Conservation (phyloP, 1,140 invertebrate species). For the Calliopsis andreniformis region DNA sequence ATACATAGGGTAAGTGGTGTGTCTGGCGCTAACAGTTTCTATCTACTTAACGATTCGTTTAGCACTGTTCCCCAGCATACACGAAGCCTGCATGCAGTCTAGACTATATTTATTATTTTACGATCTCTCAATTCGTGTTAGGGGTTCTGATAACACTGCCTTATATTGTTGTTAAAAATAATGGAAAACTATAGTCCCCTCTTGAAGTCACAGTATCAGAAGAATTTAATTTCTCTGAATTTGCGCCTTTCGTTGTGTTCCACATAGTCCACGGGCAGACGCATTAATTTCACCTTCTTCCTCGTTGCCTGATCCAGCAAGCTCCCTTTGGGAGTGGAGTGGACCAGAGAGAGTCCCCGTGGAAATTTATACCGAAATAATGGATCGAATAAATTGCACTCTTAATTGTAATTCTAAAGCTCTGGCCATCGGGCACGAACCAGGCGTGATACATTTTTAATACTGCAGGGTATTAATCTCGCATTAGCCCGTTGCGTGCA, state of each 20-base stretch:
- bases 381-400: conserved; percentile 61
- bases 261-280: conserved; percentile 40
- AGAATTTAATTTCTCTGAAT: conserved; percentile 46
- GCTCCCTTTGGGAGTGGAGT: background rate
- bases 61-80: no score
- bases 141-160: no score
- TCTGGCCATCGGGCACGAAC: conserved; percentile 39
- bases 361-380: conserved; percentile 62
- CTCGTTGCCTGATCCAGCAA: conserved; percentile 41
- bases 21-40: no score
- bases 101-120: no score
- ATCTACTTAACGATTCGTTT: no score
- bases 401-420: conserved; percentile 70
- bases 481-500: conserved; percentile 59
- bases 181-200: no score
- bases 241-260: conserved; percentile 17
- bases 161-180: no score
- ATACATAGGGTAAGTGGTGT: background rate
- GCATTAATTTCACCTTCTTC: conserved; percentile 61
- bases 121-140: no score
- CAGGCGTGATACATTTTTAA: conserved; percentile 72
- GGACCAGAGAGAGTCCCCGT: conserved; percentile 14
- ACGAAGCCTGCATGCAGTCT: no score
- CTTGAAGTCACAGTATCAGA: no score
- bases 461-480: conserved; percentile 69